These are phyloP conservation scores for Hyppa rectilinea DNA, from an alignment of 2,888 invertebrate genomes.

Conservation along the genomic window DNA sequence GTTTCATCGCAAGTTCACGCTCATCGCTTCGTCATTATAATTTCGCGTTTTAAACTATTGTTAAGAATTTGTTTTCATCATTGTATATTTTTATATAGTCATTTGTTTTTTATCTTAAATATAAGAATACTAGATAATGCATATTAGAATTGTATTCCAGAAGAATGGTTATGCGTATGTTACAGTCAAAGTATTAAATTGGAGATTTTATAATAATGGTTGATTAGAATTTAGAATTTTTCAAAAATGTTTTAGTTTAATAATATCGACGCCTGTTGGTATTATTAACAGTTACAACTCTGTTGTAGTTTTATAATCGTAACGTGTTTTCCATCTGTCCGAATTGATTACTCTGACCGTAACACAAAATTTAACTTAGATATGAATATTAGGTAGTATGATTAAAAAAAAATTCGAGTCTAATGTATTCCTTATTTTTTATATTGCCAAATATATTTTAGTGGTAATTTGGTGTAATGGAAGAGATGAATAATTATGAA, in stretches of 20 bases:
- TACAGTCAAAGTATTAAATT: conserved; percentile 78
- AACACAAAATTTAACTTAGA: conserved; percentile 73
- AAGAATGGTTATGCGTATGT: conserved; percentile 71
- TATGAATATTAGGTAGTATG: conserved; percentile 83
- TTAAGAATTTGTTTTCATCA: conserved; percentile 76
- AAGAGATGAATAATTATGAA: conserved; percentile 82
- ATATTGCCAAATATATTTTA: conserved; percentile 90
- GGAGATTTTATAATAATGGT: conserved; percentile 59
- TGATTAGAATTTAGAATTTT: conserved; percentile 46
- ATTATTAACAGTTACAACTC: conserved; percentile 46
- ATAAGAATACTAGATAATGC: conserved; percentile 67
- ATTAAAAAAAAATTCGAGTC: conserved; percentile 84
- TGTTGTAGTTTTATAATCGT: conserved; percentile 64
- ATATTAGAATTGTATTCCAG: conserved; percentile 80
- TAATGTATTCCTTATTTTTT: conserved; percentile 90
- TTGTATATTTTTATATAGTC: conserved; percentile 84
- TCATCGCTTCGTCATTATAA: conserved; percentile 41
- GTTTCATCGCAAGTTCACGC: conserved; percentile 37
- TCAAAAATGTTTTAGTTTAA: conserved; percentile 44
- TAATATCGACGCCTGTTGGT: conserved; percentile 30
- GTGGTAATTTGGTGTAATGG: conserved; percentile 86
- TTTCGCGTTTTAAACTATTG: conserved; percentile 53
- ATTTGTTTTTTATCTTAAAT: conserved; percentile 77
- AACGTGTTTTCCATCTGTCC: conserved; percentile 63
- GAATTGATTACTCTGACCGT: conserved; percentile 74